A percentile compares a stretch with the other conserved stretches of the same genome.
Conservation (phyloP, 2,888 invertebrate genomes). For the Melieria omissa region DNA sequence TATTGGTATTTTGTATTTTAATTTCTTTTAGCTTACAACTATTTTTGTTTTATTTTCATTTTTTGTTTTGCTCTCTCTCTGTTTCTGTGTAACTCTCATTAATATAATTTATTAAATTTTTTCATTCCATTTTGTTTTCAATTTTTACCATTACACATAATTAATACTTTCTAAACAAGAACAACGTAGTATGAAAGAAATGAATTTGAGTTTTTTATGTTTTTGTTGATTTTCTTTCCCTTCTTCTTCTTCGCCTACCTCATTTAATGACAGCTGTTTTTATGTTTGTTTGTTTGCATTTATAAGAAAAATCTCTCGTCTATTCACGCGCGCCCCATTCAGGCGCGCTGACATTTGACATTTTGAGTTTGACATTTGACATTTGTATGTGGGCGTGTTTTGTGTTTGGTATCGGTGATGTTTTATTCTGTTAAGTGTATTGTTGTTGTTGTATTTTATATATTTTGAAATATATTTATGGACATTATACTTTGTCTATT, state of each 20-base stretch:
- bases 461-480: constrained; percentile 19
- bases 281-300: not conserved
- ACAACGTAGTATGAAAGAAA: constrained; percentile 59
- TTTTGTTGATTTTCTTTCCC: constrained; percentile 26
- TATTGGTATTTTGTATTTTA: constrained; percentile 6
- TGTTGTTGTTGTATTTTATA: constrained; percentile 22
- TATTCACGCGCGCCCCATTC: no score
- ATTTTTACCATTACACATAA: constrained; percentile 47
- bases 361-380: constrained; percentile 9
- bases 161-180: constrained; percentile 59
- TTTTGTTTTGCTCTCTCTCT: constrained; percentile 52
- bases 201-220: constrained; percentile 46
- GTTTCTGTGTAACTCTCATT: no score
- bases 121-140: constrained; percentile 28
- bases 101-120: constrained; percentile 41
- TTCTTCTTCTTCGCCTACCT: not conserved
- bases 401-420: constrained; percentile 32
- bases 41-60: constrained; percentile 37
- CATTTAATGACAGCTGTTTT: no score
- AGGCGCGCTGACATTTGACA: not conserved
- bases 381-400: no score
- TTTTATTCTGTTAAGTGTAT: constrained; percentile 1
- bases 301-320: constrained; percentile 12
- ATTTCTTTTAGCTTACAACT: constrained; percentile 41
- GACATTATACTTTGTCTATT: constrained; percentile 15